These are phyloP conservation scores for Psilopsiagon aymara DNA, from an alignment of 2,113 vertebrate genomes.

Conservation along the genomic window DNA sequence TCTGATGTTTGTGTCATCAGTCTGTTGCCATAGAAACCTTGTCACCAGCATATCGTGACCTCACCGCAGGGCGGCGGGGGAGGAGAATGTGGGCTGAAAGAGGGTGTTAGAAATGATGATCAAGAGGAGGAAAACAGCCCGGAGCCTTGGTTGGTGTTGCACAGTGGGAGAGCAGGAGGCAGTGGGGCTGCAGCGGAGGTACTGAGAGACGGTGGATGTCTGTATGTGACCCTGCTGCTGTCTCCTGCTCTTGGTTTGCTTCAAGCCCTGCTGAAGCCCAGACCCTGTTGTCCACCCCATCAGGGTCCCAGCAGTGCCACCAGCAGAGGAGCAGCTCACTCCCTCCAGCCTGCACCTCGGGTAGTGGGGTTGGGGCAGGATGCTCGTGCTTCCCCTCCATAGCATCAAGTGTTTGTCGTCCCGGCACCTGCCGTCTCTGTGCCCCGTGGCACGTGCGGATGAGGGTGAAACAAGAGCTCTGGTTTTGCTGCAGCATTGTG, in stretches of 20 bases:
- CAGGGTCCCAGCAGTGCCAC: neutral
- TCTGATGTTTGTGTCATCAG: conserved; percentile 72
- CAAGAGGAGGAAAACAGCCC: neutral
- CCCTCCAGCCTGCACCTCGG: neutral
- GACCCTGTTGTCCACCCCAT: neutral
- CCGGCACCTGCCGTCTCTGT: neutral
- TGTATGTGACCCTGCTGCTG: neutral
- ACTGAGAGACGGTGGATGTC: neutral
- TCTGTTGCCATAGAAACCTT: conserved; percentile 73
- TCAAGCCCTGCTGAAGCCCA: neutral
- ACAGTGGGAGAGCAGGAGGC: fast-evolving
- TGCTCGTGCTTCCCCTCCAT: fast-evolving
- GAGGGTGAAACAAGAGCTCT: fast-evolving
- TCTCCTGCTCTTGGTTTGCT: neutral
- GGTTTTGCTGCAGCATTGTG: neutral
- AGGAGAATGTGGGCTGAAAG: conserved; percentile 28
- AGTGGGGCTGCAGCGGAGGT: neutral
- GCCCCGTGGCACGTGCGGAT: fast-evolving
- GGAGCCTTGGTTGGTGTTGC: fast-evolving
- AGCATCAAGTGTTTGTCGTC: fast-evolving
- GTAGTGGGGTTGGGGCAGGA: neutral
- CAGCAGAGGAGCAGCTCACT: neutral
- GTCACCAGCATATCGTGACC: conserved; percentile 68
- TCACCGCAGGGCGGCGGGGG: conserved; percentile 44
- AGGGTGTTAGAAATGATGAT: neutral